phyloP scores from a whole-genome alignment of 2,888 invertebrate genomes.

The Lithophane leautieri region DNA sequence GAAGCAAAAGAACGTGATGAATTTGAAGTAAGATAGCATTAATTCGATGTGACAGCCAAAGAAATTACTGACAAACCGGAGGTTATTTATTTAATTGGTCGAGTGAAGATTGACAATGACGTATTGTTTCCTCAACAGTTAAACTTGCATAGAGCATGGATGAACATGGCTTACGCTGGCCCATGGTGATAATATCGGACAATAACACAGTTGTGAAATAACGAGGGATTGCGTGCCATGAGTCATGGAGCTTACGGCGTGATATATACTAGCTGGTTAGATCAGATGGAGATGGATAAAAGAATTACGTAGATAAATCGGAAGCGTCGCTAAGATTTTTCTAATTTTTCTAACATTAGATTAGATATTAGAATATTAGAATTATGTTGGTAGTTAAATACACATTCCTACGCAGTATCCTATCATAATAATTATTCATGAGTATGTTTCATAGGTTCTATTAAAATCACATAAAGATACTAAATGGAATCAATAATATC shows the following conservation, averaged over 20 bases:
- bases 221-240: slow-evolving; percentile 69
- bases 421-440: background rate
- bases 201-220: slow-evolving; percentile 80
- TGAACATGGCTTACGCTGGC: slow-evolving; percentile 76
- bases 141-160: slow-evolving; percentile 76
- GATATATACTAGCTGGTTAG: slow-evolving; percentile 37
- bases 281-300: slow-evolving; percentile 39
- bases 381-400: background rate
- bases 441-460: background rate
- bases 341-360: no score
- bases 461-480: background rate
- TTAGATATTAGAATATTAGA: background rate
- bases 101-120: slow-evolving; percentile 86
- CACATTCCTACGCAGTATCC: background rate
- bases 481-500: slow-evolving; percentile 11
- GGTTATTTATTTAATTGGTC: slow-evolving; percentile 80
- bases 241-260: slow-evolving; percentile 69
- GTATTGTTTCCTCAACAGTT: slow-evolving; percentile 82
- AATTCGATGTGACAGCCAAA: slow-evolving; percentile 65
- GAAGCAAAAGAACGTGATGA: slow-evolving; percentile 60
- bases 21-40: slow-evolving; percentile 61
- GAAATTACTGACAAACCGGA: slow-evolving; percentile 67
- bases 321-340: background rate
- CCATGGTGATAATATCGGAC: slow-evolving; percentile 75
- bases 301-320: slow-evolving; percentile 17